Percentiles rank a stretch among this genome's conserved stretches.
Conservation (phyloP, 2,888 invertebrate species). For the Drosophila demipolita region DNA sequence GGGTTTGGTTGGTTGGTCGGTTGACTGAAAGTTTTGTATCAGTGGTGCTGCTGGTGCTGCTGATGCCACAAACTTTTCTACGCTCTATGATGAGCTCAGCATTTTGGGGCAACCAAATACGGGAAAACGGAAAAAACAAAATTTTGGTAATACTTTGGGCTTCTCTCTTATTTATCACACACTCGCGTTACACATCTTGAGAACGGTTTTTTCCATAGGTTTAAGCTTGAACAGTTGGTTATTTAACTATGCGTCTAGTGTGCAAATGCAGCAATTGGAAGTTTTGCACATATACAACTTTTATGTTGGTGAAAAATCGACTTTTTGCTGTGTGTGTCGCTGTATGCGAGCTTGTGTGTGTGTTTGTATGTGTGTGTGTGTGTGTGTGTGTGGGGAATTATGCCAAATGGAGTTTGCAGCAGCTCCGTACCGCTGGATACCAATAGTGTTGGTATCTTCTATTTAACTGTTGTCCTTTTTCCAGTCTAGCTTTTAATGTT, state of each 20-base stretch:
- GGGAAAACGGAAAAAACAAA: constrained; percentile 14
- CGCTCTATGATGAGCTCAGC: constrained; percentile 74
- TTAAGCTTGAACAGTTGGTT: constrained; percentile 12
- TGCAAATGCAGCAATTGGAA: constrained; percentile 63
- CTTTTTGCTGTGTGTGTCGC: constrained; percentile 61
- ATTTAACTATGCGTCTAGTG: constrained; percentile 17
- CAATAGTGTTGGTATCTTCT: constrained; percentile 82
- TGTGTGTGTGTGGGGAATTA: constrained; percentile 68
- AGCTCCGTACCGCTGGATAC: constrained; percentile 69
- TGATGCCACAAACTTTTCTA: constrained; percentile 47
- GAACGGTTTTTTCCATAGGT: constrained; percentile 3
- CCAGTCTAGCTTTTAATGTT: constrained; percentile 76
- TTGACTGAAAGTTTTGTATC: constrained; percentile 28
- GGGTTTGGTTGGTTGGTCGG: neutral
- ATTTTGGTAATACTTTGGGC: neutral
- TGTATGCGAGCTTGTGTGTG: constrained; percentile 9
- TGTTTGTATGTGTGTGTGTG: constrained; percentile 22
- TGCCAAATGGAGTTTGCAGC: constrained; percentile 72
- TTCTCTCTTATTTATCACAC: constrained; percentile 28
- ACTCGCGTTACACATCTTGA: constrained; percentile 29
- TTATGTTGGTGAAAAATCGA: constrained; percentile 78
- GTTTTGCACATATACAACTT: constrained; percentile 72
- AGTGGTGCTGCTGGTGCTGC: constrained; percentile 23
- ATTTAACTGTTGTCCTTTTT: constrained; percentile 77
- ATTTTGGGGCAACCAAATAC: constrained; percentile 38